phyloP scores from a whole-genome alignment of 2,113 vertebrate genomes.

The Catagonus wagneri region DNA sequence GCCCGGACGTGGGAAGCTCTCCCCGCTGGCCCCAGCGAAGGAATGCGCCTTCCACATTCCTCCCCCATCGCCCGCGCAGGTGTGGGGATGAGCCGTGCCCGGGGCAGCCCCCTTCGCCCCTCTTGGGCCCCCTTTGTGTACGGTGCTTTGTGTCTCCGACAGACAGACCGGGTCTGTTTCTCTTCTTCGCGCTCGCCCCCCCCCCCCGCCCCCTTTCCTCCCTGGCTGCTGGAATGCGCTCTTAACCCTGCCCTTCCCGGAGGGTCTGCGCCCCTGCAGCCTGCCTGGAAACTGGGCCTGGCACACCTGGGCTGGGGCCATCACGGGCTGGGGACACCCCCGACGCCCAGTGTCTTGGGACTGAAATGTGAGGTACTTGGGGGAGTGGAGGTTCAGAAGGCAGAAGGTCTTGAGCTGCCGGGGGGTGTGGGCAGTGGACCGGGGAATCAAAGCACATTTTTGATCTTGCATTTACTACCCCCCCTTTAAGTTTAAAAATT shows the following conservation, averaged over 20 bases:
- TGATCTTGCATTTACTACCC: slow-evolving; percentile 47
- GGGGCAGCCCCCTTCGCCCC: slow-evolving; percentile 74
- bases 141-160: slow-evolving; percentile 82
- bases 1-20: not conserved
- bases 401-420: not conserved
- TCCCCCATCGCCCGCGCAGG: slow-evolving; percentile 73
- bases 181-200: slow-evolving; percentile 71
- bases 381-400: not conserved
- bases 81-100: slow-evolving; percentile 80
- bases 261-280: slow-evolving; percentile 59
- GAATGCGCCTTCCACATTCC: slow-evolving; percentile 65
- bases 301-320: slow-evolving; percentile 65
- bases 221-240: slow-evolving; percentile 78
- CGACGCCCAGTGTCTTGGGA: not conserved
- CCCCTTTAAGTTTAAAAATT: slow-evolving; percentile 54
- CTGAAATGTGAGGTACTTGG: slow-evolving; percentile 32
- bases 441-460: slow-evolving; percentile 76
- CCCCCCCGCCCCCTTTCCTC: slow-evolving; percentile 64
- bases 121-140: slow-evolving; percentile 81
- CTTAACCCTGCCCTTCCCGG: slow-evolving; percentile 80
- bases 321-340: not conserved
- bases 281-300: not conserved
- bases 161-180: slow-evolving; percentile 84
- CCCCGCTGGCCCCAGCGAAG: slow-evolving; percentile 24
- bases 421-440: not conserved